A percentile compares a stretch with the other conserved stretches of the same genome.
These are phyloP conservation scores for Scelioninae gen. 1 DNA, from an alignment of 2,888 invertebrate species.

Conservation along the genomic window DNA sequence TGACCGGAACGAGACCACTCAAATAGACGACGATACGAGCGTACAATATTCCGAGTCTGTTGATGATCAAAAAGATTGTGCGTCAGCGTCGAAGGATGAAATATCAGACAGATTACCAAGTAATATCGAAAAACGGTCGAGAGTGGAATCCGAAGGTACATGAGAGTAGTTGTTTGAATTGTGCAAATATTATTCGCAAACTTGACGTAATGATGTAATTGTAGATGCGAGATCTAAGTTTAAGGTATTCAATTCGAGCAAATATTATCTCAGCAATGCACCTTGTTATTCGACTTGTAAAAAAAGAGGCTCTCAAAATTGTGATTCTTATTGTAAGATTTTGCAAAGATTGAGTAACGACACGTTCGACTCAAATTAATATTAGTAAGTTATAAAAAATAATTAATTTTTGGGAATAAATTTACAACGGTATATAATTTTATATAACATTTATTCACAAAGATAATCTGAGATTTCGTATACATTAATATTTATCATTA, in stretches of 20 bases:
- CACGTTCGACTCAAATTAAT: conserved; percentile 30
- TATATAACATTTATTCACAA: conserved; percentile 66
- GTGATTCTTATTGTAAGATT: conserved; percentile 26
- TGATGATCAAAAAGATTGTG: conserved; percentile 42
- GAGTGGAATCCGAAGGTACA: conserved; percentile 48
- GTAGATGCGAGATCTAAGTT: conserved; percentile 21
- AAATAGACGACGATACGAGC: conserved; percentile 43
- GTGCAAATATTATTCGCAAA: background rate
- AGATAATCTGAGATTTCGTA: conserved; percentile 51
- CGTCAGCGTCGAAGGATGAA: conserved; percentile 26
- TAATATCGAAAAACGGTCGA: conserved; percentile 11
- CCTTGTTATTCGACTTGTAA: conserved; percentile 29
- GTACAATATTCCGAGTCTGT: conserved; percentile 41
- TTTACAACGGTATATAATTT: conserved; percentile 32
- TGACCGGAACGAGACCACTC: conserved; percentile 32
- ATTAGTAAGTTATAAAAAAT: conserved; percentile 4
- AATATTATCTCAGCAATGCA: conserved; percentile 5
- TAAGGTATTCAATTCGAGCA: background rate
- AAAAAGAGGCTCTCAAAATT: conserved; percentile 16
- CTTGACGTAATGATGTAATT: conserved; percentile 28
- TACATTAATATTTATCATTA: conserved; percentile 45
- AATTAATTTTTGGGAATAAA: conserved; percentile 6
- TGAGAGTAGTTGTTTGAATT: conserved; percentile 10
- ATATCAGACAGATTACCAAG: conserved; percentile 12
- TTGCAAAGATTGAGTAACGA: conserved; percentile 7